phyloP scores from a whole-genome alignment of 2,888 invertebrate genomes.

The Noctua janthe region DNA sequence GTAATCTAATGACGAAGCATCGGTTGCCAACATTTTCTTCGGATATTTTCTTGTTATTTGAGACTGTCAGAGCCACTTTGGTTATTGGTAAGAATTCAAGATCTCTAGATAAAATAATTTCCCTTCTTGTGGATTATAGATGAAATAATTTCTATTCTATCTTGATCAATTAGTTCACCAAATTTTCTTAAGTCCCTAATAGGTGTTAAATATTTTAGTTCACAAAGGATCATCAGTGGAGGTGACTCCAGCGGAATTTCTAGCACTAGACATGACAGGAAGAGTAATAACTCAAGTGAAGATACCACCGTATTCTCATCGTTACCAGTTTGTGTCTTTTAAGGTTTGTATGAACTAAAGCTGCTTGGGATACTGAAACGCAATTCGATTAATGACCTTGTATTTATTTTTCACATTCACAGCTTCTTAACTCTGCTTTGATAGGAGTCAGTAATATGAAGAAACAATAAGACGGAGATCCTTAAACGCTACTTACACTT shows the following conservation, averaged over 20 bases:
- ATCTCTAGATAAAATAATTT: background rate
- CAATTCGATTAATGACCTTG: background rate
- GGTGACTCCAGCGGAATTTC: constrained; percentile 77
- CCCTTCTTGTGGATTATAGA: too few relatives aligned
- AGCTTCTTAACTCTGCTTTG: background rate
- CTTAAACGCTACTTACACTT: background rate
- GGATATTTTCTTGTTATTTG: constrained; percentile 91
- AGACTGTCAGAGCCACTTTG: constrained; percentile 88
- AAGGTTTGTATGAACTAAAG: constrained; percentile 68
- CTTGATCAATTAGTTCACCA: background rate
- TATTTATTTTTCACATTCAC: background rate
- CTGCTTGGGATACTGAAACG: background rate
- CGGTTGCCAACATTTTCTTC: constrained; percentile 91
- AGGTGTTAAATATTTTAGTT: constrained; percentile 61
- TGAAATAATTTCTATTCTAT: too few relatives aligned
- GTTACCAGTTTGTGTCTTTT: constrained; percentile 76
- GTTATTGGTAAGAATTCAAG: constrained; percentile 82
- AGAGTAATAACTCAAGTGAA: constrained; percentile 76
- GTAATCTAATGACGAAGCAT: constrained; percentile 92
- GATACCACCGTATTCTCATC: constrained; percentile 77
- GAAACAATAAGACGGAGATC: background rate
- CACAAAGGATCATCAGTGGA: constrained; percentile 64
- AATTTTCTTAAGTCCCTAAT: background rate
- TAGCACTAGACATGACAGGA: constrained; percentile 79
- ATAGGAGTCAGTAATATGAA: background rate